Evolutionary conservation across 2,888 invertebrate genomes (phyloP).

Genomic region (Geotrupes spiniger): DNA sequence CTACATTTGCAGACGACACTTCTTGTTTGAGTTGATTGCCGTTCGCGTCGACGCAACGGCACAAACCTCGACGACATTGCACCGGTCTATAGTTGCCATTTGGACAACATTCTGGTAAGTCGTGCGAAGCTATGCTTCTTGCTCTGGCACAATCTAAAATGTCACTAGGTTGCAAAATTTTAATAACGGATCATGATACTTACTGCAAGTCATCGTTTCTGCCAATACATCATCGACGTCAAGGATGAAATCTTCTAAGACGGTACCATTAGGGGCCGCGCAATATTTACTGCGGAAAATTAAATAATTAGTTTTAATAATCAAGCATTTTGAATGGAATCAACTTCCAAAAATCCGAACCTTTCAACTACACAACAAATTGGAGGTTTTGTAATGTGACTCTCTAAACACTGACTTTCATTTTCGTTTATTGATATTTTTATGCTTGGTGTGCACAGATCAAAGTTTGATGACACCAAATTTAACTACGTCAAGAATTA

Average conservation of each 20-base stretch:
- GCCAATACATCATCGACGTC: slow-evolving; percentile 47
- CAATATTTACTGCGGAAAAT: slow-evolving; percentile 56
- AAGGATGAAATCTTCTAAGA: slow-evolving; percentile 55
- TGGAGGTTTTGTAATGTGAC: no score
- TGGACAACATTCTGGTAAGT: slow-evolving; percentile 57
- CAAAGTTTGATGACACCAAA: no score
- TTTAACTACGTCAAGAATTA: no score
- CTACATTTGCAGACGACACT: slow-evolving; percentile 29
- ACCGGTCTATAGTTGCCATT: slow-evolving; percentile 63
- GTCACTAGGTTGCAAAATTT: not conserved
- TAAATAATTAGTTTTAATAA: no score
- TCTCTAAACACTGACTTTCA: no score
- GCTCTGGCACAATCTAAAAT: slow-evolving; percentile 62
- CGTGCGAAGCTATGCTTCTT: slow-evolving; percentile 47
- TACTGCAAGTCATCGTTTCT: slow-evolving; percentile 60
- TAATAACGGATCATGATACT: slow-evolving; percentile 42
- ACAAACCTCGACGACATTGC: slow-evolving; percentile 61
- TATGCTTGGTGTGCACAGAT: no score
- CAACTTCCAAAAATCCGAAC: no score
- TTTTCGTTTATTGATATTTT: no score
- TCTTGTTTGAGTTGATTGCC: slow-evolving; percentile 54
- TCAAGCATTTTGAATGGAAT: no score
- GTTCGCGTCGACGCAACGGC: slow-evolving; percentile 62
- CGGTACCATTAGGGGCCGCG: slow-evolving; percentile 55
- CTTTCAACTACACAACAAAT: no score